Evolutionary conservation across 2,797 vertebrate species (phyloP).

Genomic region (Anguilla marmorata): DNA sequence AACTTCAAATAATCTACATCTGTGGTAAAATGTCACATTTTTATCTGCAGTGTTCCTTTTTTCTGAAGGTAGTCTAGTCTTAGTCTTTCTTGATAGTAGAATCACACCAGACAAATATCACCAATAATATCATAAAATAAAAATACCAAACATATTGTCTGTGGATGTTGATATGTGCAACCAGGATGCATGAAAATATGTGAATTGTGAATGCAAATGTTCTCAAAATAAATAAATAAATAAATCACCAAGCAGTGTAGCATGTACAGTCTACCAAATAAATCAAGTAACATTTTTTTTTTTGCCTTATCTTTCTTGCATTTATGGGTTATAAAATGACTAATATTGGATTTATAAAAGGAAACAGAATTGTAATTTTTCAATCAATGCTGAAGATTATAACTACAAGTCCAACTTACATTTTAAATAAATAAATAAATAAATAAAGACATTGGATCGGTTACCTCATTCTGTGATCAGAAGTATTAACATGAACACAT

Average conservation of each 20-base stretch:
- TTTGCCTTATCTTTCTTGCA: constrained; percentile 45
- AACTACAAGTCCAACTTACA: neutral
- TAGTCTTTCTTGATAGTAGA: constrained; percentile 20
- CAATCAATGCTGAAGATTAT: neutral
- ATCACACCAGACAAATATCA: constrained; percentile 40
- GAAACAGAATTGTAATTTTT: neutral
- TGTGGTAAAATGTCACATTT: constrained; percentile 43
- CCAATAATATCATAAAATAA: constrained; percentile 50
- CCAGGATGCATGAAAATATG: constrained; percentile 83
- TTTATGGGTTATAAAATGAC: constrained; percentile 25
- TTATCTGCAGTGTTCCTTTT: constrained; percentile 39
- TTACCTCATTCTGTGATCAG: neutral
- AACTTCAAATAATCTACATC: constrained; percentile 32
- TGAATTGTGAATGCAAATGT: constrained; percentile 71
- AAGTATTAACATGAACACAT: neutral
- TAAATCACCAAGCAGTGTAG: constrained; percentile 67
- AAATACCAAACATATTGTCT: constrained; percentile 55
- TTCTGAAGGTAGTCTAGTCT: constrained; percentile 23
- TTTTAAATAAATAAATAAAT: too few relatives aligned
- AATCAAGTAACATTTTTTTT: constrained; percentile 60
- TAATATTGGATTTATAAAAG: neutral
- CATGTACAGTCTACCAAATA: constrained; percentile 93
- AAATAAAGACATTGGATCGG: neutral
- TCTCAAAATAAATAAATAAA: constrained; percentile 78
- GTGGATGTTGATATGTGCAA: constrained; percentile 62